phyloP scores from a whole-genome alignment of 2,888 invertebrate genomes.

The Hymenopus coronatus region DNA sequence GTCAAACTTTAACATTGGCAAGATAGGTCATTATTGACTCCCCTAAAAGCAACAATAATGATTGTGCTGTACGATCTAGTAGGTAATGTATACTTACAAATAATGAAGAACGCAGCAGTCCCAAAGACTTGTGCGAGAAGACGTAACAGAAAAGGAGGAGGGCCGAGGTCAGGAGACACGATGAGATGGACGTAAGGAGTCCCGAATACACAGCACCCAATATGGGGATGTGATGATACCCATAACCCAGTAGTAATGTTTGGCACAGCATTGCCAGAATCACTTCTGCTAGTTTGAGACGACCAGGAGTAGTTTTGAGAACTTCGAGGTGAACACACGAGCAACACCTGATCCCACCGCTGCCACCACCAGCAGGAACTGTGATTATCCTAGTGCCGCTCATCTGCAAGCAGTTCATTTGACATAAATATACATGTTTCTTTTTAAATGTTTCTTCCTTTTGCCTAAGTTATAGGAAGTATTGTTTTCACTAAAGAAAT shows the following conservation, averaged over 20 bases:
- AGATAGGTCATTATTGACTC: too few relatives aligned
- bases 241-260: constrained; percentile 74
- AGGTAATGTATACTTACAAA: constrained; percentile 63
- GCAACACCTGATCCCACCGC: constrained; percentile 74
- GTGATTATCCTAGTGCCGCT: constrained; percentile 42
- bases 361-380: constrained; percentile 48
- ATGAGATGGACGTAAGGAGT: constrained; percentile 75
- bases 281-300: constrained; percentile 61
- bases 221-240: constrained; percentile 66
- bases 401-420: constrained; percentile 12
- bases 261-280: constrained; percentile 75
- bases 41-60: too few relatives aligned
- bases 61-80: too few relatives aligned
- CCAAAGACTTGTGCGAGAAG: constrained; percentile 72
- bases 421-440: too few relatives aligned
- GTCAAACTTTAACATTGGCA: too few relatives aligned
- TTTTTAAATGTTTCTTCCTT: too few relatives aligned
- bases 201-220: constrained; percentile 79
- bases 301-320: constrained; percentile 67
- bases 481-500: too few relatives aligned
- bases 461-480: too few relatives aligned
- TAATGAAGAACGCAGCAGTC: constrained; percentile 73
- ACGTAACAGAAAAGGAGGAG: constrained; percentile 74
- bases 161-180: constrained; percentile 74
- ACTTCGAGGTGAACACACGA: constrained; percentile 77